Percentiles rank a stretch among this genome's conserved stretches.
These are phyloP conservation scores for Dinothrombium tinctorium DNA, from an alignment of 1,140 invertebrate species.

Conservation along the genomic window DNA sequence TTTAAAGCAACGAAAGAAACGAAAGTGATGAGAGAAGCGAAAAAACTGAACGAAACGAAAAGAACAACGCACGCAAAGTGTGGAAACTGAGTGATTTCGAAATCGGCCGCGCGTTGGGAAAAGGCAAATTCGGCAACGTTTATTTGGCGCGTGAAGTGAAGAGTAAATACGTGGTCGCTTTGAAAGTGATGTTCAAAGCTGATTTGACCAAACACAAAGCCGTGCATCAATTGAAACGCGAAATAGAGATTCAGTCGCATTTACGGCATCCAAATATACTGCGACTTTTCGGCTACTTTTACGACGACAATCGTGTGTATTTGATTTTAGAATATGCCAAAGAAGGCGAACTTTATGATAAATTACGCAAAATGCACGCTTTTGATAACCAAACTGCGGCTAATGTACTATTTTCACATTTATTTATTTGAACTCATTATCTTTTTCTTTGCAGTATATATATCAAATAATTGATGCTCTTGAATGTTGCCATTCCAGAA, in stretches of 20 bases:
- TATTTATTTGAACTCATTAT: not conserved
- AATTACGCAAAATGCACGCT: conserved; percentile 36
- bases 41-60: no score
- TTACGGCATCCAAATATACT: conserved; percentile 62
- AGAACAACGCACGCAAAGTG: no score
- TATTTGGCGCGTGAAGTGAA: conserved; percentile 68
- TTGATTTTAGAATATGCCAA: conserved; percentile 77
- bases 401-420: conserved; percentile 3
- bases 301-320: conserved; percentile 67
- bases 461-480: conserved; percentile 29
- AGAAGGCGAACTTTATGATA: conserved; percentile 62
- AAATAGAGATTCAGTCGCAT: conserved; percentile 89
- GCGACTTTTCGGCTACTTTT: conserved; percentile 66
- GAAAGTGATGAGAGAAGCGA: no score
- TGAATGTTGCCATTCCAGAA: conserved; percentile 30
- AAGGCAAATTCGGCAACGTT: conserved; percentile 76
- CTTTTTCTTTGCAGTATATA: no score
- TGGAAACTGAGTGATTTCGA: conserved; percentile 48
- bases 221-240: conserved; percentile 56
- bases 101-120: conserved; percentile 50
- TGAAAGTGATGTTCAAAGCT: conserved; percentile 65
- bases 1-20: no score
- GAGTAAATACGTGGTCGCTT: conserved; percentile 58
- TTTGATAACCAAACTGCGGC: conserved; percentile 26
- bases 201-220: conserved; percentile 46